Percentiles rank a stretch among this genome's conserved stretches.
These are phyloP conservation scores for Alcedo quadribrachys DNA, from an alignment of 2,797 vertebrate genomes.

Conservation along the genomic window DNA sequence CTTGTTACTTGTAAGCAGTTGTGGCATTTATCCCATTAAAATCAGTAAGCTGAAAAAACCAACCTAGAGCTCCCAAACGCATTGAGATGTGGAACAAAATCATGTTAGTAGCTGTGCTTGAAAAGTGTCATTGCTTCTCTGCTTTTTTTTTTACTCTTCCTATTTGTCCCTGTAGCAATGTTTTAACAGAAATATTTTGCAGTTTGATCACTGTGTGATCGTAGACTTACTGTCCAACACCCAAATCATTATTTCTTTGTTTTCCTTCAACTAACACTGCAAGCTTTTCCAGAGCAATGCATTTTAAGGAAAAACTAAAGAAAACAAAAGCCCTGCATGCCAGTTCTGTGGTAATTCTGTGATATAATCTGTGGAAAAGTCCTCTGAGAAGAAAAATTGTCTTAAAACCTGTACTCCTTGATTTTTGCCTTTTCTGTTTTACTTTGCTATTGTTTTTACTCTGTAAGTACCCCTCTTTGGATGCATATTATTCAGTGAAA, in stretches of 20 bases:
- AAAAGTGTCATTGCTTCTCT: neutral
- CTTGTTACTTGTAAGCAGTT: neutral
- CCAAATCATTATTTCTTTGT: neutral
- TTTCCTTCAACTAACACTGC: neutral
- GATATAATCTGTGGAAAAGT: neutral
- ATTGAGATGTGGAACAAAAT: neutral
- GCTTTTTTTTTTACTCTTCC: neutral
- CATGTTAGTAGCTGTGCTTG: neutral
- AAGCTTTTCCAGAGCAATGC: neutral
- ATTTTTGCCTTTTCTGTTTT: neutral
- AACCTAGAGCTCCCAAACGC: neutral
- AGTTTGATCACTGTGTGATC: neutral
- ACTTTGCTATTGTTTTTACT: neutral
- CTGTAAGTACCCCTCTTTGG: neutral
- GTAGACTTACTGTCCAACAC: neutral
- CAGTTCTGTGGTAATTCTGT: neutral
- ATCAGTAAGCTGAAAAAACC: neutral
- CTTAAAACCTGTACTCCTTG: neutral
- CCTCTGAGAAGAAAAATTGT: neutral
- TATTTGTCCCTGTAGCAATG: neutral
- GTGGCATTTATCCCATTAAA: neutral
- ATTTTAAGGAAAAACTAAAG: neutral
- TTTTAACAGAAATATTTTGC: neutral
- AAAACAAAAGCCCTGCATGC: neutral
- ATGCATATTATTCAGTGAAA: neutral